These are phyloP conservation scores for Drosophila paulistorum DNA, from an alignment of 1,140 invertebrate species.

Conservation along the genomic window DNA sequence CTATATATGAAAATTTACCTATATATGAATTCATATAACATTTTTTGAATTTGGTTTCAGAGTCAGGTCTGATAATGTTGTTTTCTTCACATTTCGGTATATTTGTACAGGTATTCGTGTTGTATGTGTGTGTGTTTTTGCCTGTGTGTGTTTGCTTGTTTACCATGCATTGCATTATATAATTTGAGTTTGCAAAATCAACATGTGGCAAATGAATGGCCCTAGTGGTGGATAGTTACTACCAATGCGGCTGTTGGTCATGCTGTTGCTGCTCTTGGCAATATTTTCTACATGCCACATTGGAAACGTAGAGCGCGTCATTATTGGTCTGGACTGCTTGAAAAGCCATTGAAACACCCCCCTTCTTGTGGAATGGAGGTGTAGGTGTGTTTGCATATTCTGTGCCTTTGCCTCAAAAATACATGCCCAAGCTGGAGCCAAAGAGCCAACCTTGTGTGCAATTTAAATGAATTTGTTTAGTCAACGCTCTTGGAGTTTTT, in stretches of 20 bases:
- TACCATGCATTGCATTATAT: conserved; percentile 73
- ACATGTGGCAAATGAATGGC: conserved; percentile 54
- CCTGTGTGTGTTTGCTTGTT: conserved; percentile 49
- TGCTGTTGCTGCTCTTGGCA: conserved; percentile 19
- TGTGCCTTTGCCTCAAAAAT: conserved; percentile 39
- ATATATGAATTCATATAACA: conserved; percentile 4
- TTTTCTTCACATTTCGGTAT: conserved; percentile 65
- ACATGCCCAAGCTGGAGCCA: conserved; percentile 11
- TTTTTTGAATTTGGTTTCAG: conserved; percentile 35
- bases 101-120: conserved; percentile 58
- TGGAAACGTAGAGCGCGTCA: conserved; percentile 32
- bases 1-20: not conserved
- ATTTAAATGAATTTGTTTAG: conserved; percentile 75
- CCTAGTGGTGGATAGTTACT: conserved; percentile 1
- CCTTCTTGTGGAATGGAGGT: not conserved
- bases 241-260: conserved; percentile 4
- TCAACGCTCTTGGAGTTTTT: conserved; percentile 56
- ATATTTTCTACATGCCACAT: conserved; percentile 39
- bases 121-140: not conserved
- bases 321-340: conserved; percentile 36
- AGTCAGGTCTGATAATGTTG: conserved; percentile 65
- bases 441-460: conserved; percentile 39
- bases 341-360: conserved; percentile 24
- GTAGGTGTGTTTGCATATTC: conserved; percentile 35
- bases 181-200: conserved; percentile 73